A percentile compares a stretch with the other conserved stretches of the same genome.
These are phyloP conservation scores for Acleris laterana DNA, from an alignment of 2,888 invertebrate genomes.

Conservation along the genomic window DNA sequence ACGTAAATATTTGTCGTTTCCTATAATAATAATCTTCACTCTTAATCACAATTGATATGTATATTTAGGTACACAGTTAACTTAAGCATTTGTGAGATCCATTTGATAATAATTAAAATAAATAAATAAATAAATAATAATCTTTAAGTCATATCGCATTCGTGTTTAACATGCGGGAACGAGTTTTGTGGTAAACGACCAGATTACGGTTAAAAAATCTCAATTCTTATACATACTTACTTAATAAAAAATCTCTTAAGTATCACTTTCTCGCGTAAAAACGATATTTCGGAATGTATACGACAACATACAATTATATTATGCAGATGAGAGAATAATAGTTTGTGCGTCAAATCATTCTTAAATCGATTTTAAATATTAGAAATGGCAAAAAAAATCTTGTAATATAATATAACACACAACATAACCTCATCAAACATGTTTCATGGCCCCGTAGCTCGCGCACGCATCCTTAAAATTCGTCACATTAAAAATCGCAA, in stretches of 20 bases:
- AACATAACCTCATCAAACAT: slow-evolving; percentile 41
- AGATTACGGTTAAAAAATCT: too few relatives aligned
- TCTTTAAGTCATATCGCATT: slow-evolving; percentile 1
- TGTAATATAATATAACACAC: not conserved
- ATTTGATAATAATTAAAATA: not conserved
- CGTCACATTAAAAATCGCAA: slow-evolving; percentile 91
- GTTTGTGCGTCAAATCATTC: not conserved
- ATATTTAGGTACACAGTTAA: slow-evolving; percentile 28
- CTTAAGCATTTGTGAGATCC: slow-evolving; percentile 23
- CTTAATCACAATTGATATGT: slow-evolving; percentile 25
- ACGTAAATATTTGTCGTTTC: not conserved
- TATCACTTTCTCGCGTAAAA: not conserved
- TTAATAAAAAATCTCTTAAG: not conserved
- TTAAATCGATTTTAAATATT: not conserved
- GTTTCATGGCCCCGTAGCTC: slow-evolving; percentile 63
- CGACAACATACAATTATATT: not conserved
- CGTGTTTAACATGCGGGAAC: too few relatives aligned
- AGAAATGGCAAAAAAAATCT: not conserved
- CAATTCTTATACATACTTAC: not conserved
- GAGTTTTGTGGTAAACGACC: too few relatives aligned
- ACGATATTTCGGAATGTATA: not conserved
- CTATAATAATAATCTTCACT: slow-evolving; percentile 4
- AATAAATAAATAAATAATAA: slow-evolving; percentile 2
- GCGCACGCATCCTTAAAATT: slow-evolving; percentile 94
- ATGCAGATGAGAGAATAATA: not conserved